Evolutionary conservation across 1,140 invertebrate genomes (phyloP).

Genomic region (Brachystomella parvula): DNA sequence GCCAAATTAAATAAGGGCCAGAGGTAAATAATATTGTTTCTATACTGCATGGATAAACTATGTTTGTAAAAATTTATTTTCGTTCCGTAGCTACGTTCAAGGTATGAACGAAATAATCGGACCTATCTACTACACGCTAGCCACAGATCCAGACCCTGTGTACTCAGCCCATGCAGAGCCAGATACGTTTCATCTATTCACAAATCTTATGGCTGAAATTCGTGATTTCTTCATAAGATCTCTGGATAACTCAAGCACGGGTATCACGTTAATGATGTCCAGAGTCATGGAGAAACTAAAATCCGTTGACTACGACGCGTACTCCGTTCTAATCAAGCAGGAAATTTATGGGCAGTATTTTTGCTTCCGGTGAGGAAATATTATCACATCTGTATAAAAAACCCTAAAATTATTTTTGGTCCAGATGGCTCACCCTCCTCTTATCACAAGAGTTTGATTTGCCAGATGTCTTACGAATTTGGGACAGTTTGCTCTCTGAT

Average conservation of each 20-base stretch:
- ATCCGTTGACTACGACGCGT: slow-evolving; percentile 66
- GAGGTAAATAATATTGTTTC: slow-evolving; percentile 44
- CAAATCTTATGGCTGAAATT: slow-evolving; percentile 93
- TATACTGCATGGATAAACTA: background rate
- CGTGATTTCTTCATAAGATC: slow-evolving; percentile 95
- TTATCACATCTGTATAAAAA: slow-evolving; percentile 8
- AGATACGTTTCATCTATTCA: slow-evolving; percentile 96
- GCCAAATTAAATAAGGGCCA: slow-evolving; percentile 96
- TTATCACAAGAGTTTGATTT: slow-evolving; percentile 95
- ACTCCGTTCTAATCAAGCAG: slow-evolving; percentile 64
- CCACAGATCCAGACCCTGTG: slow-evolving; percentile 69
- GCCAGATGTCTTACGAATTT: slow-evolving; percentile 89
- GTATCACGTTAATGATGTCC: slow-evolving; percentile 77
- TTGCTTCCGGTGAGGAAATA: slow-evolving; percentile 64
- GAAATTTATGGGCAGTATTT: slow-evolving; percentile 92
- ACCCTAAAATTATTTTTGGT: slow-evolving; percentile 28
- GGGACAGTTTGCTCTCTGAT: slow-evolving; percentile 92
- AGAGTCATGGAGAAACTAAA: slow-evolving; percentile 66
- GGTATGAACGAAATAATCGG: slow-evolving; percentile 99
- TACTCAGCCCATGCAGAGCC: slow-evolving; percentile 83
- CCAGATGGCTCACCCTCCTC: slow-evolving; percentile 89
- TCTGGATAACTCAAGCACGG: slow-evolving; percentile 81
- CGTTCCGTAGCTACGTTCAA: slow-evolving; percentile 66
- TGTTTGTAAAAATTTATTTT: slow-evolving; percentile 2
- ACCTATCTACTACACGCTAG: slow-evolving; percentile 95